Conservation (phyloP, 2,113 vertebrate species). For the Acrocephalus arundinaceus region DNA sequence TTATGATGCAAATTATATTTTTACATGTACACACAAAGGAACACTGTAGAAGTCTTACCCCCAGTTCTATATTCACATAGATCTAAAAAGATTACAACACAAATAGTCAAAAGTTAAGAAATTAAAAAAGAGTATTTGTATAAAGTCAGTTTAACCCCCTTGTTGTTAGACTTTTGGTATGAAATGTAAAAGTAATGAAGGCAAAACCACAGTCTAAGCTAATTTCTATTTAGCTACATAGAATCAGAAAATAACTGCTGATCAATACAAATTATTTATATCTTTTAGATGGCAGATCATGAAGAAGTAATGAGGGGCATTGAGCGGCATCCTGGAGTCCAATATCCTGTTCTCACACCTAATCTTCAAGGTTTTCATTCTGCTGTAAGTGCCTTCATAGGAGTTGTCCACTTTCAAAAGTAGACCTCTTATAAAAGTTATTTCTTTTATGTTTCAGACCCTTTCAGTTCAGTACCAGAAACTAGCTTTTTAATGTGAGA, state of each 20-base stretch:
- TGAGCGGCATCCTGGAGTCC: slow-evolving; percentile 79
- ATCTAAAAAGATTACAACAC: neutral
- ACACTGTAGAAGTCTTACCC: neutral
- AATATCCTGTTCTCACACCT: slow-evolving; percentile 91
- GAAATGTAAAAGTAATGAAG: neutral
- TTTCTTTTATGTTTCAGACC: neutral
- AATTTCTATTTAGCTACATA: neutral
- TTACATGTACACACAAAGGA: neutral
- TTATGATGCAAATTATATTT: neutral
- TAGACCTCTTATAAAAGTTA: too few relatives aligned
- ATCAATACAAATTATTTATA: neutral
- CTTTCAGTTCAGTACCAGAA: neutral
- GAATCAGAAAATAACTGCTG: neutral
- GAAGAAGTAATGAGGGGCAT: slow-evolving; percentile 89
- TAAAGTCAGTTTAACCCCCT: neutral
- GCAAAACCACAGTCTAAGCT: neutral
- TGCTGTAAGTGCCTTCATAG: slow-evolving; percentile 81
- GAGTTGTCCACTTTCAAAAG: neutral
- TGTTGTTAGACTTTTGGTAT: neutral
- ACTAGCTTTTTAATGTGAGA: neutral
- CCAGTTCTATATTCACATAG: neutral
- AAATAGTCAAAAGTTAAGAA: neutral
- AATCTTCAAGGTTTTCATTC: slow-evolving; percentile 91
- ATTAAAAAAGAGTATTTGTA: neutral
- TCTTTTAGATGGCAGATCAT: slow-evolving; percentile 93